These are phyloP conservation scores for Sturmia bella DNA, from an alignment of 2,888 invertebrate genomes.

Conservation along the genomic window DNA sequence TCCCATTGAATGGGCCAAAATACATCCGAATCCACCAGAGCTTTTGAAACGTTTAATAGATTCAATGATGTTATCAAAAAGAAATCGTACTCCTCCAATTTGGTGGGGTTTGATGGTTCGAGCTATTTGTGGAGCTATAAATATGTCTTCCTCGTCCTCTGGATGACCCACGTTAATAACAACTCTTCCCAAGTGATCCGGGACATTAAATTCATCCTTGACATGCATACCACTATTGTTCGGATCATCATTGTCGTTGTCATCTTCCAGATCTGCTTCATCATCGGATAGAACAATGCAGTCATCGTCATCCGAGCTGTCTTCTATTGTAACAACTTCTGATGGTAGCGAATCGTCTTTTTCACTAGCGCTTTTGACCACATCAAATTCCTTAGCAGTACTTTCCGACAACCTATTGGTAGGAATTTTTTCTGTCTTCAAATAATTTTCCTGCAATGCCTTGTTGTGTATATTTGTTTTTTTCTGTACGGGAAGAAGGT, in stretches of 20 bases:
- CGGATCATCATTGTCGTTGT: slow-evolving; percentile 91
- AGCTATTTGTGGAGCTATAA: slow-evolving; percentile 94
- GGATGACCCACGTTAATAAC: slow-evolving; percentile 96
- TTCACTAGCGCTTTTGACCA: slow-evolving; percentile 45
- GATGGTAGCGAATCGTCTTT: slow-evolving; percentile 45
- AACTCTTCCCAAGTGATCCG: slow-evolving; percentile 95
- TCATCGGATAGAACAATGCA: slow-evolving; percentile 94
- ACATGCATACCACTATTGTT: slow-evolving; percentile 96
- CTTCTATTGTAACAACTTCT: slow-evolving; percentile 88
- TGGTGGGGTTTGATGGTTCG: slow-evolving; percentile 97
- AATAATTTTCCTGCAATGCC: not conserved
- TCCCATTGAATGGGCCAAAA: slow-evolving; percentile 99
- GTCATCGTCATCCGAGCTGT: slow-evolving; percentile 89
- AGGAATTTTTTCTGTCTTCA: slow-evolving; percentile 3
- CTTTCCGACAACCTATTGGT: not conserved
- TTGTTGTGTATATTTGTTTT: slow-evolving; percentile 30
- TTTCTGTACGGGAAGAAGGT: slow-evolving; percentile 50
- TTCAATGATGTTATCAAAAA: slow-evolving; percentile 98
- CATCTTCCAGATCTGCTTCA: slow-evolving; percentile 88
- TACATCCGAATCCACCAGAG: slow-evolving; percentile 97
- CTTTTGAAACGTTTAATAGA: slow-evolving; percentile 93
- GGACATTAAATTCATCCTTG: slow-evolving; percentile 94
- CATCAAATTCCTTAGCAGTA: slow-evolving; percentile 13
- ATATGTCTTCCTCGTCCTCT: slow-evolving; percentile 94
- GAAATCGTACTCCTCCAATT: slow-evolving; percentile 96